A percentile compares a stretch with the other conserved stretches of the same genome.
These are phyloP conservation scores for Oryzias melastigma DNA, from an alignment of 2,113 vertebrate genomes.

Conservation along the genomic window DNA sequence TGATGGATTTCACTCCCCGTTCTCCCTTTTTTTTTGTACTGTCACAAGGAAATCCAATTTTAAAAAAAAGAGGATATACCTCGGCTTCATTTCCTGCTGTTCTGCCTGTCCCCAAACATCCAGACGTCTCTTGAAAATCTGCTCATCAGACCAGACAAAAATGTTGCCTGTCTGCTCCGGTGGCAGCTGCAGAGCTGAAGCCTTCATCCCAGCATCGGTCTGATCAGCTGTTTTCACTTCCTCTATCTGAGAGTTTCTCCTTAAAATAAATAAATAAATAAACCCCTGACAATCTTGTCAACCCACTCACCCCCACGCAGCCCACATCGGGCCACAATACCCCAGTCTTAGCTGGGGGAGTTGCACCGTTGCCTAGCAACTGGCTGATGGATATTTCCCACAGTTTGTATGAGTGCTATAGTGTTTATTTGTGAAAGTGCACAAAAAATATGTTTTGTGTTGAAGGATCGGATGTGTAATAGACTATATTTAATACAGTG, in stretches of 20 bases:
- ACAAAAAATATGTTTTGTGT: constrained; percentile 6
- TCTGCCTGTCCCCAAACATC: constrained; percentile 1
- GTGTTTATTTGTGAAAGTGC: constrained; percentile 11
- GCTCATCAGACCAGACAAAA: constrained; percentile 16
- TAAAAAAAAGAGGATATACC: background rate
- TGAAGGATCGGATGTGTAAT: background rate
- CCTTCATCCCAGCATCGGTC: constrained; percentile 11
- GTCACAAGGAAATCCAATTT: background rate
- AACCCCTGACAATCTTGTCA: constrained; percentile 8
- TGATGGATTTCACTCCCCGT: background rate
- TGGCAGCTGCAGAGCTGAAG: constrained; percentile 10
- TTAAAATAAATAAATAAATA: constrained; percentile 7
- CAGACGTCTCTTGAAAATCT: background rate
- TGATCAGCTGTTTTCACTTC: background rate
- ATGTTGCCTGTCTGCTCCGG: constrained; percentile 17
- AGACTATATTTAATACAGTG: too few species aligned
- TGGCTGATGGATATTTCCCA: constrained; percentile 59
- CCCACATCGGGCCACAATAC: constrained; percentile 41
- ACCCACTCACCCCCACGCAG: constrained; percentile 6
- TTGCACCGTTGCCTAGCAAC: constrained; percentile 78
- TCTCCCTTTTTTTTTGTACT: background rate
- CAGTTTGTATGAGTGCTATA: constrained; percentile 39
- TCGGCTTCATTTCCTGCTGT: background rate
- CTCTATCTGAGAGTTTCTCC: constrained; percentile 6
- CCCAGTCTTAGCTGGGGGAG: constrained; percentile 55